A percentile compares a stretch with the other conserved stretches of the same genome.
phyloP scores from a whole-genome alignment of 2,888 invertebrate species.

The Pollenia labialis region DNA sequence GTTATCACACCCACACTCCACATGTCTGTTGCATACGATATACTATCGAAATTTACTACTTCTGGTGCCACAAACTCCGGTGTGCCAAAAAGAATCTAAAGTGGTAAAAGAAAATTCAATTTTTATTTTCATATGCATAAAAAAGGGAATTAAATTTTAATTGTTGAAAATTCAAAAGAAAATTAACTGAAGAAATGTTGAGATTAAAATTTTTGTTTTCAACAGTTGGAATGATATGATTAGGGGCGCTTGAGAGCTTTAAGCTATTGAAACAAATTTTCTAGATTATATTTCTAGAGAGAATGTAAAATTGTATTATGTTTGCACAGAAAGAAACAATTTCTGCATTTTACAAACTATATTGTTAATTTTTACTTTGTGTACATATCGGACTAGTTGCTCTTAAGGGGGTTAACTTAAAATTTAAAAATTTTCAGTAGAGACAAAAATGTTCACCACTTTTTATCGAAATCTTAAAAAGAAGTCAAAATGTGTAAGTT shows the following conservation, averaged over 20 bases:
- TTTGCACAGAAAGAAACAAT: no score
- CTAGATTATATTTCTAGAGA: no score
- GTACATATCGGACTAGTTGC: no score
- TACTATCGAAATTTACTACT: conserved; percentile 99
- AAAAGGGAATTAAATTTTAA: conserved; percentile 50
- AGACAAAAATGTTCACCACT: no score
- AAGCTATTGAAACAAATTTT: no score
- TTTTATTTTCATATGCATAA: conserved; percentile 31
- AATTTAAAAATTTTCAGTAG: no score
- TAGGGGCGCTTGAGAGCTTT: not conserved
- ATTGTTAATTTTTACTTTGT: no score
- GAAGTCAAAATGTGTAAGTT: no score
- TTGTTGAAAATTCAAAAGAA: conserved; percentile 34
- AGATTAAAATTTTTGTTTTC: not conserved
- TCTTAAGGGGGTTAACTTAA: no score
- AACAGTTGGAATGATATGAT: conserved; percentile 8
- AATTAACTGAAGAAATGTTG: conserved; percentile 41
- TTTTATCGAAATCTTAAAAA: no score
- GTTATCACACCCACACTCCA: conserved; percentile 99
- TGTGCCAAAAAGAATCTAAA: conserved; percentile 94
- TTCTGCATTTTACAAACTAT: no score
- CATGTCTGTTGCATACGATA: conserved; percentile 98
- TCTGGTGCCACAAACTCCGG: conserved; percentile 99
- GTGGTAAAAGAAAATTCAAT: conserved; percentile 33
- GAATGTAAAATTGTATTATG: no score